phyloP scores from a whole-genome alignment of 2,113 vertebrate genomes.

The Saguinus imperator region DNA sequence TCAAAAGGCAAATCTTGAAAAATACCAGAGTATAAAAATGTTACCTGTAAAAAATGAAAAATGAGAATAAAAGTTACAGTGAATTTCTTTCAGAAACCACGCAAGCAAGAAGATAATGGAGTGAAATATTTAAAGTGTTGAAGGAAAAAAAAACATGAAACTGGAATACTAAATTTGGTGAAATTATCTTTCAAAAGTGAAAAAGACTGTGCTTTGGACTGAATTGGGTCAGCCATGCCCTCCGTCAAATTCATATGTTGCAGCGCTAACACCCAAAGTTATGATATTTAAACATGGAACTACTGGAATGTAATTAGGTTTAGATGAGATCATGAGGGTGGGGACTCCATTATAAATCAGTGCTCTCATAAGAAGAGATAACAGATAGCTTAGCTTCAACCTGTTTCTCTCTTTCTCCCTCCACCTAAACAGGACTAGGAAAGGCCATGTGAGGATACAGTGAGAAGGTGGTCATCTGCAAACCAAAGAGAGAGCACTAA shows the following conservation, averaged over 20 bases:
- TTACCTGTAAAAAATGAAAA: background rate
- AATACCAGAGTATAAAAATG: background rate
- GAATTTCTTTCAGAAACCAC: background rate
- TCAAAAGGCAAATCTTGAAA: background rate
- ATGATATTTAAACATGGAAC: background rate
- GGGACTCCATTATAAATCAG: background rate
- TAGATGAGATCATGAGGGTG: background rate
- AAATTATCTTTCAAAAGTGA: background rate
- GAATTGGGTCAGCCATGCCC: background rate
- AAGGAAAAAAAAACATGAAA: background rate
- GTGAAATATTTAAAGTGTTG: background rate
- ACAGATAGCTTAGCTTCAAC: background rate
- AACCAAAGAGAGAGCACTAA: background rate
- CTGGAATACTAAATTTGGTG: background rate
- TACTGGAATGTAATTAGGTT: background rate
- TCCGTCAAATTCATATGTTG: background rate
- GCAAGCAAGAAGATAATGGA: background rate
- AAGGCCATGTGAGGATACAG: background rate
- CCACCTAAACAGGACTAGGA: background rate
- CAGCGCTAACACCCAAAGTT: background rate
- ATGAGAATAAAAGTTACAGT: background rate
- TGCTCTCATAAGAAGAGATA: background rate
- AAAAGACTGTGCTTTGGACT: background rate
- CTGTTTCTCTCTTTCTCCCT: background rate
- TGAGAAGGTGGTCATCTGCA: background rate